A percentile compares a stretch with the other conserved stretches of the same genome.
Conservation (phyloP, 2,888 invertebrate species). For the Drosophila pseudotakahashii region DNA sequence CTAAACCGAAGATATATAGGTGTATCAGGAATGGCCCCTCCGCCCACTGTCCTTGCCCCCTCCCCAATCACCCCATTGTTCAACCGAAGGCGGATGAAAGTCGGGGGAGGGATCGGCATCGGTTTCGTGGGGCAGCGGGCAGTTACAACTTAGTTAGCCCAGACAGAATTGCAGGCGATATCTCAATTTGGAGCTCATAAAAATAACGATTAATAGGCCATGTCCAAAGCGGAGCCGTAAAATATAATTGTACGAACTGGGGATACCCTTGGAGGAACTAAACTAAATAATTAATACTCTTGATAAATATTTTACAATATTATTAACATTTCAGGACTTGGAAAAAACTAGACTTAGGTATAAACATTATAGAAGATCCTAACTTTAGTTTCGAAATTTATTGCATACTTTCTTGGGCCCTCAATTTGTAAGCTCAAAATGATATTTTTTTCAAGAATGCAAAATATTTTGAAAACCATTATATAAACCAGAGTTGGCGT, state of each 20-base stretch:
- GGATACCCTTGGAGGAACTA: not conserved
- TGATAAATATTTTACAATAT: no score
- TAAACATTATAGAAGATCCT: no score
- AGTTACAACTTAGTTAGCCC: constrained; percentile 69
- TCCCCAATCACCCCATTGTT: constrained; percentile 72
- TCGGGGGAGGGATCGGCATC: constrained; percentile 19
- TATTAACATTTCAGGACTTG: no score
- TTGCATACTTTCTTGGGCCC: no score
- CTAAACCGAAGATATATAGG: constrained; percentile 40
- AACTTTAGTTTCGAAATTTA: no score
- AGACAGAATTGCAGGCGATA: constrained; percentile 72
- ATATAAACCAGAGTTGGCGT: no score
- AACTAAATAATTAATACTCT: no score
- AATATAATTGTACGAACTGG: not conserved
- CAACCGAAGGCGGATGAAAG: constrained; percentile 50
- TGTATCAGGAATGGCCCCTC: constrained; percentile 18
- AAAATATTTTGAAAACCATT: no score
- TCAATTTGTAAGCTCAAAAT: no score
- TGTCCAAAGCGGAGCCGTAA: constrained; percentile 5
- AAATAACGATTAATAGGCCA: constrained; percentile 43
- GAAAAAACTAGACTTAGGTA: no score
- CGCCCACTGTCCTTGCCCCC: constrained; percentile 28
- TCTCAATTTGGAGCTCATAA: constrained; percentile 79
- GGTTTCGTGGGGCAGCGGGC: constrained; percentile 14
- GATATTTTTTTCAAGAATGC: no score